Base-by-base conservation (phyloP, 2,113 vertebrate genomes). In the Anser cygnoides region DNA sequence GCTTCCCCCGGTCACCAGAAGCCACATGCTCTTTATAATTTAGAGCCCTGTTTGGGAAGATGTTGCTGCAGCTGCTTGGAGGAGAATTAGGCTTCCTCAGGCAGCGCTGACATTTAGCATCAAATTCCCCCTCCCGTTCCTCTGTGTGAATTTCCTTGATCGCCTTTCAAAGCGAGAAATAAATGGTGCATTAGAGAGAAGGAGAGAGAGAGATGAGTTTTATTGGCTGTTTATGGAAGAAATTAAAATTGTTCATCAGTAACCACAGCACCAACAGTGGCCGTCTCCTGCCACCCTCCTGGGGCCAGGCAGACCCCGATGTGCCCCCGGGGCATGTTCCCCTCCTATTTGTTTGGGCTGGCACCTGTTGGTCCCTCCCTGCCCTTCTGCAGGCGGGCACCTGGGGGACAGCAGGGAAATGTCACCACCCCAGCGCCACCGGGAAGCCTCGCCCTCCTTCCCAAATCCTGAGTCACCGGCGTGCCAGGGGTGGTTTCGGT, bases 211-310 rank as follows among this genome's bases (percentile, higher is more conserved):
- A 89, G 87, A 73, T 84, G 93, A 95, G 92, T 91, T 71, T 97
- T 97, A 97, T 97, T 96, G 89, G 96, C 93, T 92, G 92, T 95
- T 97, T 95, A 93, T 86, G 90, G 92, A 93, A 91, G 95, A 89
- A 95, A 97, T 97, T 95, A 91, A 95, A 96, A 83, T 87, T 67
- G 90, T 81, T 96, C 93, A 92, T 96, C 94, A 95, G 90, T 37
- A 93, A 82, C 84, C 90, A 77, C 35, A 13, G 68, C 86, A 84
- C 92, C 43, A 6, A 43, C 46, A 35, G 73, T 57, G 80, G 63
- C 39, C 21, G 65, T 71, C 89, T 89, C 58, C 74, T 4, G 2
- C 4, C 67, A 57, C 55, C 13, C 0, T 67, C 68, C 59, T 61
- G 13, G 3, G 58, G 65, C 49, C 57, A 62, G 63, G 17, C 72